These are phyloP conservation scores for Euphysa ruthae DNA, from an alignment of 30 jellyfish, hydroid and myxozoan species.

Conservation along the genomic window DNA sequence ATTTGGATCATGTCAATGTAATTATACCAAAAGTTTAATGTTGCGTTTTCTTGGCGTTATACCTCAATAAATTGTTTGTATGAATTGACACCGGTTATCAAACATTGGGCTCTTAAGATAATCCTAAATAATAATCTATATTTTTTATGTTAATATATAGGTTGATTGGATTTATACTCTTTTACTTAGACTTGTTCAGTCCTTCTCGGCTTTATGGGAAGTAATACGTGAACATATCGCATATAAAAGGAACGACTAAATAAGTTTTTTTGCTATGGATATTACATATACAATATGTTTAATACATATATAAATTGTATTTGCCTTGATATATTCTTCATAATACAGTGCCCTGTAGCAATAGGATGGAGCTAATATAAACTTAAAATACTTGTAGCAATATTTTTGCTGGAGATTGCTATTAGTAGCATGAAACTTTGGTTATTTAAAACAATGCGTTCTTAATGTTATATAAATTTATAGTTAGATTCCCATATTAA, in stretches of 20 bases:
- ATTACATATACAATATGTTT: too few relatives aligned
- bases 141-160: too few relatives aligned
- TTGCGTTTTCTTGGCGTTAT: not conserved
- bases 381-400: too few relatives aligned
- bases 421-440: too few relatives aligned
- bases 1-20: constrained; percentile 16
- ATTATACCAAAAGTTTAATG: constrained; percentile 11
- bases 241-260: not conserved
- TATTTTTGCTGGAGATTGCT: too few relatives aligned
- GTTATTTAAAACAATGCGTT: too few relatives aligned
- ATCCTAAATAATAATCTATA: not conserved
- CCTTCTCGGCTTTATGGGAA: not conserved
- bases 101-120: not conserved
- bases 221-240: not conserved
- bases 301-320: too few relatives aligned
- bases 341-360: too few relatives aligned
- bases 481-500: too few relatives aligned
- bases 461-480: too few relatives aligned
- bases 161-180: not conserved
- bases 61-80: not conserved
- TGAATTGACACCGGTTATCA: not conserved
- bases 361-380: too few relatives aligned
- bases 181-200: not conserved
- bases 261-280: not conserved
- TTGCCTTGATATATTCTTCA: too few relatives aligned